Conservation (phyloP, 2,113 vertebrate genomes). For the Opisthocomus hoazin region DNA sequence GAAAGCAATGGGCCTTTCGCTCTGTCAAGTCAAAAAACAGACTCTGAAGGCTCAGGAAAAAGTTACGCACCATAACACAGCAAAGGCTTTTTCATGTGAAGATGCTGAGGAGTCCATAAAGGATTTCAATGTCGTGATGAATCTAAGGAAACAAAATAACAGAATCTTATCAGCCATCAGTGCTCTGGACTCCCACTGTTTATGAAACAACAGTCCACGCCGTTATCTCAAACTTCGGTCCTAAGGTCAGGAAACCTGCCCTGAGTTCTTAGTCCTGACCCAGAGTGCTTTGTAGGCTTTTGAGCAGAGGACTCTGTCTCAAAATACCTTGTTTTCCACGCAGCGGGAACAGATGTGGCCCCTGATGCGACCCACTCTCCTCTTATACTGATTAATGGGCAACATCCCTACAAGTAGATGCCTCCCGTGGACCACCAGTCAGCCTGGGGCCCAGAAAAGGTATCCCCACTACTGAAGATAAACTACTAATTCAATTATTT, state of each 20-base stretch:
- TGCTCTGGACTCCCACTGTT: background rate
- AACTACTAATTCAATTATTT: background rate
- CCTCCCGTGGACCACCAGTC: background rate
- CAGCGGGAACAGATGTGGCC: background rate
- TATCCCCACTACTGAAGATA: background rate
- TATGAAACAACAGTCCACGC: background rate
- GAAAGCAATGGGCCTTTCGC: background rate
- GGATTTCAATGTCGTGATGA: slow-evolving; percentile 81
- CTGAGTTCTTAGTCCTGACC: background rate
- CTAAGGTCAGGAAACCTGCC: background rate
- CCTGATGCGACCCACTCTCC: background rate
- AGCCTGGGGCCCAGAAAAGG: background rate
- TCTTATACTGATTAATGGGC: background rate
- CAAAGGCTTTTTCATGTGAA: slow-evolving; percentile 82
- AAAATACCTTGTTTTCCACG: background rate
- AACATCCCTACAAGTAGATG: background rate
- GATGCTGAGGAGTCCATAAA: slow-evolving; percentile 72
- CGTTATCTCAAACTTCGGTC: fast-evolving
- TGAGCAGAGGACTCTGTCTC: background rate
- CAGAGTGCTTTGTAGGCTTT: background rate
- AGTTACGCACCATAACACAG: slow-evolving; percentile 81
- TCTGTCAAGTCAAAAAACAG: background rate
- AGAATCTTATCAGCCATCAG: background rate
- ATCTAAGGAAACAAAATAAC: slow-evolving; percentile 66
- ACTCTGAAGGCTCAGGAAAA: background rate